Base-by-base conservation (phyloP, 1,140 invertebrate species). In the Linepithema humile region DNA sequence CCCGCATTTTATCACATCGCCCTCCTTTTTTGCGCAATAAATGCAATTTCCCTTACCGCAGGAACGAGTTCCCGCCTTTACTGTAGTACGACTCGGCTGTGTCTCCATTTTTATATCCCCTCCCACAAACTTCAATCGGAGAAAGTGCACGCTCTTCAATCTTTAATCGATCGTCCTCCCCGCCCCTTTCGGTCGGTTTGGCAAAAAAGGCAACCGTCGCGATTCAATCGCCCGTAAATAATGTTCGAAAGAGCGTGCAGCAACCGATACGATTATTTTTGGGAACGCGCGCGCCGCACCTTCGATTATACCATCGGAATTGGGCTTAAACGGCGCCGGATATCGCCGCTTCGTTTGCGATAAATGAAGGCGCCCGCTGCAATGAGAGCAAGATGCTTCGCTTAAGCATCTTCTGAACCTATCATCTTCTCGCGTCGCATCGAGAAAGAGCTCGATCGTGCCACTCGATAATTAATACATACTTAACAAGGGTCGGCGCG, bases 401-500 rank as follows among this genome's bases (percentile, higher is more conserved):
- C 32, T 78, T 88, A 74, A 64, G 45, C 17, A 59, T 57, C 84
- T 57, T 3, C 57, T 64, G 38, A 89, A 90, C 86, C 91, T 91
- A 91, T 92, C 90, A 92, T 92, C 88, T 91, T 90, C 85, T 90
- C 88, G 74, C 84, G 82, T 87, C 89, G 78, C 69, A 50, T 64
- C 50, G 73, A 85, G 72, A 77, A 82, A 83, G 82, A 9, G n/a
- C 65, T 74, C 80, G 78, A 89, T 88, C 72, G 84, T 55, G 57
- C 73, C 75, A 85, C 88, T 72, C 85, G 89, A 92, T 92, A 92
- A 92, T 92, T 92, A 91, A 92, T 90, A 90, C 84, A 85, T 89
- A 88, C 85, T 90, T 91, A 91, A 91, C 85, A 85, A 90, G 53
- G 86, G 40, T 84, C 86, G 83, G 80, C 72, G 40, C 43, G 50